These are phyloP conservation scores for Lasiurus borealis DNA, from an alignment of 2,113 vertebrate species.

Conservation along the genomic window DNA sequence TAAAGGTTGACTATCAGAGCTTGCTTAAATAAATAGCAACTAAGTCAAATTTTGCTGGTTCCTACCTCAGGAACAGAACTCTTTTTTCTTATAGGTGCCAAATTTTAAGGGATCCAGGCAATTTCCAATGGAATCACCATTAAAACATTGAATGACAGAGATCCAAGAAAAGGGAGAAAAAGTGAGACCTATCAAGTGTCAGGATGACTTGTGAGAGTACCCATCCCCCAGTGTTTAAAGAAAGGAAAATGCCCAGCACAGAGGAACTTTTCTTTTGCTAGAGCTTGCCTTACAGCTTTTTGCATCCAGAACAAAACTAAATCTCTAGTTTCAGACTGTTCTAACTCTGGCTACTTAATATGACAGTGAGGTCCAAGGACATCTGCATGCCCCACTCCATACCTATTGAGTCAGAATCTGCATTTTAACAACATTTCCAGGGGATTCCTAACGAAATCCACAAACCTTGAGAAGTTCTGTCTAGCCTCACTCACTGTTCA, in stretches of 20 bases:
- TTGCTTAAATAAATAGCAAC: neutral
- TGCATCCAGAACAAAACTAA: neutral
- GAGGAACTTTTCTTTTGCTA: neutral
- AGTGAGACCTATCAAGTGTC: neutral
- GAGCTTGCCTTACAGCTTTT: neutral
- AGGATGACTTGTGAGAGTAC: neutral
- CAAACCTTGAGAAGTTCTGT: neutral
- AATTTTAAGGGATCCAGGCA: neutral
- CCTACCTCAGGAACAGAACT: neutral
- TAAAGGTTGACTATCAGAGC: neutral
- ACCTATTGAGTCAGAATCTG: neutral
- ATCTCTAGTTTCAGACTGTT: neutral
- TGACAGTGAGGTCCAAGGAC: neutral
- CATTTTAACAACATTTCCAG: neutral
- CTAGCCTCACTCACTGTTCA: neutral
- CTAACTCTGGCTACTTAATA: neutral
- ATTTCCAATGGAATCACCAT: neutral
- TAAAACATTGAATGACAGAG: neutral
- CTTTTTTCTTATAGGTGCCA: neutral
- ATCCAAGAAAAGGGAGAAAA: neutral
- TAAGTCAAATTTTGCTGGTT: neutral
- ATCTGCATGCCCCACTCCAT: fast-evolving
- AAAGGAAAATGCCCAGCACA: neutral
- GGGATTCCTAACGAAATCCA: neutral
- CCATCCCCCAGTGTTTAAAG: neutral